Base-by-base conservation (phyloP, 2,888 invertebrate genomes). In the Pyrocoelia pectoralis region DNA sequence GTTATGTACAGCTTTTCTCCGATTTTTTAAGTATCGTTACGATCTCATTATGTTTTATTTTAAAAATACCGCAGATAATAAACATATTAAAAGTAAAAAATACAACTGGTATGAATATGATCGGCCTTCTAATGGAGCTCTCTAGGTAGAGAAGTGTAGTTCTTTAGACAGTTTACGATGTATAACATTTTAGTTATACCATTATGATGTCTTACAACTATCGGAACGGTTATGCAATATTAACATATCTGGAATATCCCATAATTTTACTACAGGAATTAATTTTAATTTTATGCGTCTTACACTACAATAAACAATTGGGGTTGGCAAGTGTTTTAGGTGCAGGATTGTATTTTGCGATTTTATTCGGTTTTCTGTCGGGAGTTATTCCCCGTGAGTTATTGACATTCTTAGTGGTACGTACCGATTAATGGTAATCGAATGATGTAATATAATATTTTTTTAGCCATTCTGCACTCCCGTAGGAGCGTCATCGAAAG, bases 231-330 rank as follows among this genome's bases (percentile, higher is more conserved):
- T 94, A 94, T 77, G 86, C 89, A 9, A 70, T 92, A 8, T 82
- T 93, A 68, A 91, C 93, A 0, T 95, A 93, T 74, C 80, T 94
- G 85, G 95, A 95, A 76, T 94, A 94, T 79, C 93, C 93, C 0
- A 88, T 94, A 46, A 88, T 94, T 68, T 79, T 94, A 60, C 53
- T 88, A 1, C 94, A 94, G 83, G 89, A 93, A 73, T 87, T 90
- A 67, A 82, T 91, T 6, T 81, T 94, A 65, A 86, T 94, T 69
- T 89, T 85, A 75, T 85, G 89, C 56, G 90, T 90, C 1, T 80
- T 94, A 59, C 86, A 88, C 74, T 93, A 89, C 76, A 87, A 87
- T 73, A 82, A 85, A 28, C 72, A 85, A 66, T 74, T 92, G 46
- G 83, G 86, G 62, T 67, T 75, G 1, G 70, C 73, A 29, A 78